Evolutionary conservation across 2,797 vertebrate genomes (phyloP).

Genomic region (Buphagus erythrorhynchus): DNA sequence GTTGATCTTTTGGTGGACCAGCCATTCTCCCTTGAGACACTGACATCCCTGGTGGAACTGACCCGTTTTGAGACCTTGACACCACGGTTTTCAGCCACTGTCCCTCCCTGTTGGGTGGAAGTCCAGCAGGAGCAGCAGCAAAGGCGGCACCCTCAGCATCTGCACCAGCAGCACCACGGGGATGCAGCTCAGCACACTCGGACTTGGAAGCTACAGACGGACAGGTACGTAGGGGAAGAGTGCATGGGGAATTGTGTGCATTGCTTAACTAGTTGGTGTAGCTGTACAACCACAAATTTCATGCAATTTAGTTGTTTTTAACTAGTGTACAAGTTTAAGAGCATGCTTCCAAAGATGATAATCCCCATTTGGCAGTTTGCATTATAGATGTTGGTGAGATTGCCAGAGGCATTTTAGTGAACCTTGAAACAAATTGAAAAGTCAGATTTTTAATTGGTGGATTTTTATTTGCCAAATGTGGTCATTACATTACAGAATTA

Average conservation of each 20-base stretch:
- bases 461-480: background rate
- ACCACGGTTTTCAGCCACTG: constrained; percentile 95
- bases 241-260: accelerated
- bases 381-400: background rate
- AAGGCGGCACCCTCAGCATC: constrained; percentile 93
- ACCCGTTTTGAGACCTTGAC: constrained; percentile 97
- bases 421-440: background rate
- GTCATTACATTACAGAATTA: background rate
- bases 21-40: constrained; percentile 87
- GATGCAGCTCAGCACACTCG: constrained; percentile 97
- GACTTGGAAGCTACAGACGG: constrained; percentile 97
- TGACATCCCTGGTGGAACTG: constrained; percentile 94
- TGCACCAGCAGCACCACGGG: constrained; percentile 98
- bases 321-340: background rate
- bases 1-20: constrained; percentile 97
- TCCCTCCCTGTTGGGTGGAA: constrained; percentile 97
- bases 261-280: background rate
- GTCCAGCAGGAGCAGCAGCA: constrained; percentile 99
- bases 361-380: background rate
- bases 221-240: constrained; percentile 77
- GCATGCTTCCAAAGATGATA: accelerated
- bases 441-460: background rate
- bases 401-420: background rate
- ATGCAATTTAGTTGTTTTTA: background rate
- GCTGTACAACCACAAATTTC: background rate